Evolutionary conservation across 1,140 invertebrate genomes (phyloP), one percentile per base, ranked within the genome.

Genomic region (Drosophila ironensis): DNA sequence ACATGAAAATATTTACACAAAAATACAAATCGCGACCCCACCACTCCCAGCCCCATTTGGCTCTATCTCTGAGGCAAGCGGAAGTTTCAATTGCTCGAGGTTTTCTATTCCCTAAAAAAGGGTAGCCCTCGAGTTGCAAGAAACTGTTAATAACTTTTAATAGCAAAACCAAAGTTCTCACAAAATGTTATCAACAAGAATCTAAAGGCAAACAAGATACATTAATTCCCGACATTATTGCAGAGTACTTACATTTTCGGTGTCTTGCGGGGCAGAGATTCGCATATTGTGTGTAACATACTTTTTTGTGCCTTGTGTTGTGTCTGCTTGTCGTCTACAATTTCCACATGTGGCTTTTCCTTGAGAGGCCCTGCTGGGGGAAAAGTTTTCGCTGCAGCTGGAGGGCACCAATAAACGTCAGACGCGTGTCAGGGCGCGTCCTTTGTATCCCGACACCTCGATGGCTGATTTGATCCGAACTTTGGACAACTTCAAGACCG

Each of bases 391-490:
- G 50, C 35, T 63, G 63, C 66, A 54, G 54, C 67, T 47, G 68
- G 72, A 40, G 54, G 69, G 59, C 48, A 82, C 59, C 80, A 84
- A 84, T 84, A 84, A 86, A 86, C 70, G 80, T 84, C 80, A 82
- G 80, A 61, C 70, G 54, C 69, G 75, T 80, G 74, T 78, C 74
- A 78, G 75, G 50, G 74, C 57, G 51, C 70, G 61, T 80, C 70
- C 61, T 80, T 86, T 86, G 80, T 84, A 74, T 56, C 71, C 77
- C 80, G 80, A 86, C 80, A 84, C 80, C 80, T 82, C 61, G 38
- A 61, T 54, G 69, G 40, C 63, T 57, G 51, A 74, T 69, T 75
- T 53, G 68, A 56, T 33, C 17, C 71, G 22, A 40, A 63, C 25
- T 68, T 61, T 63, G 41, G 57, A 37, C 40, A 74, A 57, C 71